Percentiles rank a stretch among this genome's conserved stretches.
Conservation (phyloP, 2,113 vertebrate genomes). For the Nycticebus coucang region DNA sequence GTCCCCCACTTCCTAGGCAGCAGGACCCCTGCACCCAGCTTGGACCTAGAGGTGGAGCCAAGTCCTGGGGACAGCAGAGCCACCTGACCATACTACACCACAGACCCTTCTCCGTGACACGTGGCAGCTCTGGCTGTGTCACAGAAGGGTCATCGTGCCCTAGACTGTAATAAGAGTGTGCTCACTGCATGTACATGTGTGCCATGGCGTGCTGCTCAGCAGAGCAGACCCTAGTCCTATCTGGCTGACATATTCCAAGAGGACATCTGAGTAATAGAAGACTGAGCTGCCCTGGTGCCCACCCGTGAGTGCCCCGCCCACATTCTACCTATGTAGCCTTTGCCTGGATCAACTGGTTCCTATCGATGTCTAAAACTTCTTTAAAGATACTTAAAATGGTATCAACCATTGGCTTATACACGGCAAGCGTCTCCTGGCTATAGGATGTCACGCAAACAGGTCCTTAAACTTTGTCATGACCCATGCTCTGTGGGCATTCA, state of each 20-base stretch:
- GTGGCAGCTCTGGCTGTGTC: background rate
- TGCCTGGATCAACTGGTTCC: rapidly evolving
- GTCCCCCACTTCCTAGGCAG: rapidly evolving
- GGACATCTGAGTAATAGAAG: too few relatives aligned
- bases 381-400: too few relatives aligned
- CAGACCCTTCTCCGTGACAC: rapidly evolving
- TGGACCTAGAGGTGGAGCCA: background rate
- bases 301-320: too few relatives aligned
- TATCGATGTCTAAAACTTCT: too few relatives aligned
- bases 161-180: background rate
- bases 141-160: background rate
- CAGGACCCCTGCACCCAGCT: background rate
- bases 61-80: background rate
- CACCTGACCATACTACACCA: background rate
- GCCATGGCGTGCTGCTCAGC: rapidly evolving
- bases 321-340: rapidly evolving
- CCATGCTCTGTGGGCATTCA: too few relatives aligned
- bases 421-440: rapidly evolving
- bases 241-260: background rate
- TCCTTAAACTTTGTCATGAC: background rate
- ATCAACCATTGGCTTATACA: rapidly evolving
- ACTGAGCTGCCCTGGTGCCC: rapidly evolving
- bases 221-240: background rate
- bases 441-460: background rate
- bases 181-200: rapidly evolving